Base-by-base conservation (phyloP, 2,113 vertebrate genomes). In the Manacus vitellinus region DNA sequence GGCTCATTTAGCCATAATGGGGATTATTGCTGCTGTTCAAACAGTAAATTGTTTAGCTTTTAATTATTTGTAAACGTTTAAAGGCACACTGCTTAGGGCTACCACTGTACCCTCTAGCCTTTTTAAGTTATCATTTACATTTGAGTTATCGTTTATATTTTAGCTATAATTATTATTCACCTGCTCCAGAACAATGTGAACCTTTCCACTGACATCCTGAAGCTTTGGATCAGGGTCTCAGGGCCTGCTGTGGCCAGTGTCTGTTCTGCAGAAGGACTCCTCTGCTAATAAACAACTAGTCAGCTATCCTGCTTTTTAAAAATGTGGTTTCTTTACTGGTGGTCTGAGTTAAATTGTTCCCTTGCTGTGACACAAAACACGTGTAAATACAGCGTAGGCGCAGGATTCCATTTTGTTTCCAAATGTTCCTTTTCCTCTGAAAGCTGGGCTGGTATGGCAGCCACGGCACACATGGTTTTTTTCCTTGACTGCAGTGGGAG, bases 311-410 rank as follows among this genome's bases (percentile, higher is more conserved):
- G 30, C 15, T 59, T 91, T 85, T 81, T n/a, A 75, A 62, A 92
- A 81, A 55, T 89, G 22, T 61, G 52, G 13, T 87, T 77, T 79
- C 61, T 85, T 71, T 65, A 23, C 43, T 86, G 30, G n/a, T 94
- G 59, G 37, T 85, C 41, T 67, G 30, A 71, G 33, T 91, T 76
- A 75, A 66, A 56, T 86, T 55, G 14, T 73, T 92, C n/a, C 41
- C 30, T n/a, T 89, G 21, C 83, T 55, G 55, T 61, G n/a, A 65
- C 49, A 66, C 10, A 31, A 70, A 86, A 65, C 47, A 67, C 1
- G 0, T 74, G 65, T 71, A 56, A 72, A 73, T 43, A n/a, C 49
- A 68, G 28, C 1, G 28, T 33, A 65, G 84, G 22, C 1, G 0
- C 35, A 59, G 47, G 28, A 74, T 91, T 28, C 10, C 15, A 4